A percentile compares a stretch with the other conserved stretches of the same genome.
Conservation (phyloP, 2,888 invertebrate species). For the Rugalucina vietnamica region DNA sequence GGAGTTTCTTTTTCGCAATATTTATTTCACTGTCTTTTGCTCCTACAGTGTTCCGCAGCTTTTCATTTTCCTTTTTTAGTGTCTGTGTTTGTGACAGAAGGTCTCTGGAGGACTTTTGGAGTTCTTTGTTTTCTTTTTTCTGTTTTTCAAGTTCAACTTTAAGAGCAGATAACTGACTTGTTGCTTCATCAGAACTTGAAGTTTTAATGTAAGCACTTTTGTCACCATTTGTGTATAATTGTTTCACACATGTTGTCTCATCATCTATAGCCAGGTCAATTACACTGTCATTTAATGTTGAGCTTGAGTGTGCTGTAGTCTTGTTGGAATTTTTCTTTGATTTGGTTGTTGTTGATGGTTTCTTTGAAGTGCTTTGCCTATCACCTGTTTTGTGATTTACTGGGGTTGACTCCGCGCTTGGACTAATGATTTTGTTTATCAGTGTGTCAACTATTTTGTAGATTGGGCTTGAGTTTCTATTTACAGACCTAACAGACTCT, state of each 20-base stretch:
- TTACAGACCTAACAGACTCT: background rate
- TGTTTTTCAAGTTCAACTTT: background rate
- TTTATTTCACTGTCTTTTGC: background rate
- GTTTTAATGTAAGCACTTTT: background rate
- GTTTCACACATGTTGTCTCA: background rate
- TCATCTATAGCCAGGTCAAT: background rate
- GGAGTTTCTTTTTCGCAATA: background rate
- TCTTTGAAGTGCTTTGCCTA: background rate
- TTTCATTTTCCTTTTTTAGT: background rate
- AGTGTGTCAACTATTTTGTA: background rate
- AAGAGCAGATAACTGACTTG: background rate
- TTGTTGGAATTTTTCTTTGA: background rate
- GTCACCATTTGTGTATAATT: background rate
- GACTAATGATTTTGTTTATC: background rate
- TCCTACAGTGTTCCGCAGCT: background rate
- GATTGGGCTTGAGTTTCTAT: background rate
- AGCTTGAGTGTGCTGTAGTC: background rate
- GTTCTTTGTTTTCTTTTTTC: constrained; percentile 1
- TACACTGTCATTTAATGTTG: background rate
- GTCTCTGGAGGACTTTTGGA: background rate
- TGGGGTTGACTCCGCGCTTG: background rate
- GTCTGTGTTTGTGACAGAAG: background rate
- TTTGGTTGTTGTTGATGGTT: background rate
- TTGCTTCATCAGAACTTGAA: background rate
- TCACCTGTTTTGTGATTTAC: background rate